Conservation (phyloP, 2,888 invertebrate species). For the Fragum whitleyi region DNA sequence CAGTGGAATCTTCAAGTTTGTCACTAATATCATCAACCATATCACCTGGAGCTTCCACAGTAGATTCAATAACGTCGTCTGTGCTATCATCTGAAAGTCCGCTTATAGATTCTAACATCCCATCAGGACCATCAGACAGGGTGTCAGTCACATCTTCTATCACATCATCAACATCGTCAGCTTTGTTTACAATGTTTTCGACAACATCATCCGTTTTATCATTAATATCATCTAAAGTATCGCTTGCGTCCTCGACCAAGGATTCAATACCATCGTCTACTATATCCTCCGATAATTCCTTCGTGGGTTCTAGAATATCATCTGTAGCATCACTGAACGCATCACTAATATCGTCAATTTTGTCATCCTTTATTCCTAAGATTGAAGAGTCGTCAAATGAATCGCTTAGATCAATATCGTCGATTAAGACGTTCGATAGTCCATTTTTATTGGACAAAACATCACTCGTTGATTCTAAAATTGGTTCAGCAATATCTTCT, state of each 20-base stretch:
- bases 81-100: no score
- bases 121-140: no score
- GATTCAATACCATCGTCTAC: neutral
- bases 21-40: slow-evolving; percentile 3
- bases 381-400: neutral
- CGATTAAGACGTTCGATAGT: neutral
- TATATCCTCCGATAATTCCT: neutral
- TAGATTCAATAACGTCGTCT: no score
- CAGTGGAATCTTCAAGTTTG: neutral
- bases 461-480: neutral
- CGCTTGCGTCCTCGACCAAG: neutral
- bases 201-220: neutral
- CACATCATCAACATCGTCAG: no score
- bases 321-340: slow-evolving; percentile 8
- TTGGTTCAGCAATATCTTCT: neutral
- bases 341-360: neutral
- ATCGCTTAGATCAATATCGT: neutral
- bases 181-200: neutral
- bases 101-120: no score
- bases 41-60: neutral
- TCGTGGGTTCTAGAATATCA: neutral
- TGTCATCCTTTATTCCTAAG: neutral
- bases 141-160: no score
- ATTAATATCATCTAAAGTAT: neutral
- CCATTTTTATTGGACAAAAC: neutral